Percentiles rank a stretch among this genome's conserved stretches.
These are phyloP conservation scores for Oreochromis grahami DNA, from an alignment of 2,797 vertebrate genomes.

Conservation along the genomic window DNA sequence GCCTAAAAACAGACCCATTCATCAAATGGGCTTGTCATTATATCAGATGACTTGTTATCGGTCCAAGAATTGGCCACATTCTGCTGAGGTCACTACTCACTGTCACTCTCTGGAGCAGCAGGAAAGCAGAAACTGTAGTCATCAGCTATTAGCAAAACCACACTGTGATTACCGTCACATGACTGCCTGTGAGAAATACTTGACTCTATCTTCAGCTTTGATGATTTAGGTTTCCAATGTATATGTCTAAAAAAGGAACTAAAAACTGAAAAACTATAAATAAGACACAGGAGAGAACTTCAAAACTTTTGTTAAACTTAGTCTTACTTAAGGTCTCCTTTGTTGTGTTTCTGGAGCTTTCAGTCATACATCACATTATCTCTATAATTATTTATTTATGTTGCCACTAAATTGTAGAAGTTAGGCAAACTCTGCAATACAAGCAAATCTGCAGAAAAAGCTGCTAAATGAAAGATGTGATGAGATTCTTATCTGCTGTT, in stretches of 20 bases:
- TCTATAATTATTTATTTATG: neutral
- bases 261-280: neutral
- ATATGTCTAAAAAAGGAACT: neutral
- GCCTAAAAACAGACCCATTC: conserved; percentile 55
- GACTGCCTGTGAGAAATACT: neutral
- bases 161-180: neutral
- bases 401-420: neutral
- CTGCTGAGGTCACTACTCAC: conserved; percentile 41
- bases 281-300: neutral
- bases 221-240: neutral
- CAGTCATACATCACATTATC: neutral
- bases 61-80: conserved; percentile 36
- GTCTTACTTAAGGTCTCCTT: neutral
- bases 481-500: neutral
- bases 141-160: neutral
- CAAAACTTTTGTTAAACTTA: neutral
- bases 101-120: conserved; percentile 16
- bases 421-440: neutral
- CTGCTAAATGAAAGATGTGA: neutral
- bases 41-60: conserved; percentile 56
- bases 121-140: neutral
- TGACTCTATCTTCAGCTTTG: neutral
- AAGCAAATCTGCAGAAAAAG: neutral
- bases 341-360: neutral
- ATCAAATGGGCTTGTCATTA: conserved; percentile 54